A percentile compares a stretch with the other conserved stretches of the same genome.
Conservation (phyloP, 2,888 invertebrate genomes). For the Coleophora flavipennella region DNA sequence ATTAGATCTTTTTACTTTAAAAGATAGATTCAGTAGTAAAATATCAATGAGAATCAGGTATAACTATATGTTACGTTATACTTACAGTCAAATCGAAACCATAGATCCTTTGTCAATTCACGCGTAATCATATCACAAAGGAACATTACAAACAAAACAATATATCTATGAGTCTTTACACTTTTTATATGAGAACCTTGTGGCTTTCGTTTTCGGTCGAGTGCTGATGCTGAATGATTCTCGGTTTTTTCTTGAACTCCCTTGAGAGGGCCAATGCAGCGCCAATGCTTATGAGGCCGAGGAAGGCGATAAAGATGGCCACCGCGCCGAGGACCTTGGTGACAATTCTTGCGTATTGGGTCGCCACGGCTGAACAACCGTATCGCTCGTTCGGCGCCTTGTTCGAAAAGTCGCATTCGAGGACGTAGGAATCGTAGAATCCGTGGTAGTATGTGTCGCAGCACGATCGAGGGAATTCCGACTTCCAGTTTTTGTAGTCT, state of each 20-base stretch:
- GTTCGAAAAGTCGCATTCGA: conserved; percentile 55
- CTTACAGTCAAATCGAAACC: neutral
- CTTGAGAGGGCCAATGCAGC: conserved; percentile 35
- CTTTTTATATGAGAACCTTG: conserved; percentile 39
- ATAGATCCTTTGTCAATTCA: neutral
- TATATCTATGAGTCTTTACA: conserved; percentile 21
- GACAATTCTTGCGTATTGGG: conserved; percentile 45
- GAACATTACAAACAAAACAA: neutral
- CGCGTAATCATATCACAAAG: neutral
- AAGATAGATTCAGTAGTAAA: too few species aligned
- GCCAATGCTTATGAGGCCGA: conserved; percentile 36
- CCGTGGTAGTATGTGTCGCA: conserved; percentile 56
- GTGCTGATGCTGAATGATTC: conserved; percentile 28
- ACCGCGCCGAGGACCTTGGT: conserved; percentile 42
- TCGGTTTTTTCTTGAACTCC: conserved; percentile 32
- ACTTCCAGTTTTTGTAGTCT: conserved; percentile 53
- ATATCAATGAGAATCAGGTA: too few species aligned
- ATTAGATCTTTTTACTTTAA: too few species aligned
- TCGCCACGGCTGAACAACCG: conserved; percentile 50
- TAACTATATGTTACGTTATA: too few species aligned
- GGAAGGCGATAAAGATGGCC: conserved; percentile 39
- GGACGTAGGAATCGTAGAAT: conserved; percentile 41
- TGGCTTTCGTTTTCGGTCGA: conserved; percentile 51
- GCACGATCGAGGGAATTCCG: conserved; percentile 52
- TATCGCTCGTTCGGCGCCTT: conserved; percentile 57